Conservation (phyloP, 2,888 invertebrate genomes). For the Agonopterix alstromeriana region DNA sequence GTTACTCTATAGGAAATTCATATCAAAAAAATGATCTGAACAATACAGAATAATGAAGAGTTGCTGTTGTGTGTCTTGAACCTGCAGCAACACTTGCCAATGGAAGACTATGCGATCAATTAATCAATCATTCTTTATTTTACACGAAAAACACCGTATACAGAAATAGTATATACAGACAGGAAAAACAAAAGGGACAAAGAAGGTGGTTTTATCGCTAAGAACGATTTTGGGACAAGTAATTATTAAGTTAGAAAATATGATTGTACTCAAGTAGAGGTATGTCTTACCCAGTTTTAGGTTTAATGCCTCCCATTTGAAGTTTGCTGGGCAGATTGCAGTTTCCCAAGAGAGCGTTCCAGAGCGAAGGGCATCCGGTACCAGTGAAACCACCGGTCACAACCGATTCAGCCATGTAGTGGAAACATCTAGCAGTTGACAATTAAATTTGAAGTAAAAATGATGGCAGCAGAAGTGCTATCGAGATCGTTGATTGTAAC, state of each 20-base stretch:
- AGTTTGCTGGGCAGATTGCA: conserved; percentile 16
- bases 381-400: conserved; percentile 23
- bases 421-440: conserved; percentile 18
- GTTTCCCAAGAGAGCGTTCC: conserved; percentile 19
- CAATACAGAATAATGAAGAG: no score
- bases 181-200: no score
- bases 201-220: no score
- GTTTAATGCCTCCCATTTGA: conserved; percentile 24
- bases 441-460: background rate
- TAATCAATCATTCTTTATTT: no score
- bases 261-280: background rate
- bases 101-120: background rate
- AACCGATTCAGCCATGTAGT: conserved; percentile 27
- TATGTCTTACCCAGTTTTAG: conserved; percentile 28
- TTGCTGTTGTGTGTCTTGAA: no score
- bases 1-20: background rate
- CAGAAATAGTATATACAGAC: no score
- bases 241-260: background rate
- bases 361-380: conserved; percentile 16
- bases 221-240: background rate
- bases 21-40: no score
- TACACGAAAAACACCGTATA: no score
- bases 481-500: no score
- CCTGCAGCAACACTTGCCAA: background rate
- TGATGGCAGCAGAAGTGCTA: background rate